Conservation (phyloP, 2,888 invertebrate species). For the Agrotis segetum region DNA sequence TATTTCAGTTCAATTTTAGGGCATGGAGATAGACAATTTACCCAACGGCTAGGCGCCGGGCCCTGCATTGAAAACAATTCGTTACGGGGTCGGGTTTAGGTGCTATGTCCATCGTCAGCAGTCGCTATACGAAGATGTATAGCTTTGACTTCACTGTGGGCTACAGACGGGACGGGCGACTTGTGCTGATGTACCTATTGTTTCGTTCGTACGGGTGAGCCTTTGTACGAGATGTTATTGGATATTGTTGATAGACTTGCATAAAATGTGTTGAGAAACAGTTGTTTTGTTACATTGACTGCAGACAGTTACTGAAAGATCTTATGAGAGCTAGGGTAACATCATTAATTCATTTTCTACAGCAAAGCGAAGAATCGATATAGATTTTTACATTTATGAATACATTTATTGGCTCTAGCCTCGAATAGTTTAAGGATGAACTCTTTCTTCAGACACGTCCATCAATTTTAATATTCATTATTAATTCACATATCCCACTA, state of each 20-base stretch:
- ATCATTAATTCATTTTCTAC: not conserved
- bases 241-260: conserved; percentile 22
- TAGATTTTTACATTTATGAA: no score
- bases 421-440: not conserved
- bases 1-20: conserved; percentile 49
- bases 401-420: not conserved
- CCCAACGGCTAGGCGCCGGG: not conserved
- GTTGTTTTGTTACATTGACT: not conserved
- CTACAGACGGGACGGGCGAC: conserved; percentile 3
- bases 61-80: conserved; percentile 36
- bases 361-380: no score
- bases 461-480: no score
- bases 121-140: conserved; percentile 24
- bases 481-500: no score
- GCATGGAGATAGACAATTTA: conserved; percentile 40
- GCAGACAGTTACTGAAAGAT: not conserved
- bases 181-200: conserved; percentile 13
- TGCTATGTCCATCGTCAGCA: conserved; percentile 28
- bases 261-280: not conserved
- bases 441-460: no score
- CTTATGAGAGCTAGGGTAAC: not conserved
- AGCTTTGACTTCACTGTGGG: conserved; percentile 27
- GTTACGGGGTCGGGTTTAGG: conserved; percentile 15
- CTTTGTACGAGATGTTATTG: conserved; percentile 25
- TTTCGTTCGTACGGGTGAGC: not conserved